Evolutionary conservation across 2,797 vertebrate species (phyloP), one percentile per base, ranked within the genome.

Genomic region (Platalea minor): DNA sequence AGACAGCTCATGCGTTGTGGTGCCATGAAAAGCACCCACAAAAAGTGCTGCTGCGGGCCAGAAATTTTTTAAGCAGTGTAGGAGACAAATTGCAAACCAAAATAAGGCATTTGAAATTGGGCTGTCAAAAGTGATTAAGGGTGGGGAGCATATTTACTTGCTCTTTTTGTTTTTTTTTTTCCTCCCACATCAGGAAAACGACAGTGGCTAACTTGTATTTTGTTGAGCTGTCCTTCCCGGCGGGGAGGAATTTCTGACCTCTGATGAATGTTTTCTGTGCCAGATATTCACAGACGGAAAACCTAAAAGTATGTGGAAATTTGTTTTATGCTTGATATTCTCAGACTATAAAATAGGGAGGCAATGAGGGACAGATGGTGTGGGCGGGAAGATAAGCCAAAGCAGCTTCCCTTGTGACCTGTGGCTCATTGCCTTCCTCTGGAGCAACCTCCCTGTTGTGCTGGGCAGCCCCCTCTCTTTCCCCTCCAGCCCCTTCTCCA

Each of bases 1-100:
- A 15, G 29, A 16, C 28, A 20, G n/a, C n/a, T 54, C 21, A 7
- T 12, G 17, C 0, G 0, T 37, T 46, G 39, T 20, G 16, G 7
- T 43, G 37, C 23, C 10, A 24, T 59, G 39, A 46, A 73, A 74
- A 77, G 18, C 33, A 41, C 21, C 11, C 45, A 33, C 14, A 51
- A 17, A 24, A 89, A 31, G 7, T 57, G 19, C 33, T 83, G 24
- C n/a, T 80, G 29, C 0, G 0, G 37, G 14, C 10, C 33, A 74
- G 64, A 39, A 17, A 2, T 33, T 5, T 61, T 73, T 65, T 37
- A 8, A 83, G 28, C 16, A 8, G 10, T 10, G 24, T 19, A 57
- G 26, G 43, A 83, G 33, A n/a, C 53, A 65, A 73, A 45, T 31
- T 80, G 61, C 8, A 73, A 76, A 41, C 33, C 21, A 29, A 57